Percentiles rank a stretch among this genome's conserved stretches.
These are phyloP conservation scores for Caenorhabditis imperialis DNA, from an alignment of 2,888 invertebrate species.

Conservation along the genomic window DNA sequence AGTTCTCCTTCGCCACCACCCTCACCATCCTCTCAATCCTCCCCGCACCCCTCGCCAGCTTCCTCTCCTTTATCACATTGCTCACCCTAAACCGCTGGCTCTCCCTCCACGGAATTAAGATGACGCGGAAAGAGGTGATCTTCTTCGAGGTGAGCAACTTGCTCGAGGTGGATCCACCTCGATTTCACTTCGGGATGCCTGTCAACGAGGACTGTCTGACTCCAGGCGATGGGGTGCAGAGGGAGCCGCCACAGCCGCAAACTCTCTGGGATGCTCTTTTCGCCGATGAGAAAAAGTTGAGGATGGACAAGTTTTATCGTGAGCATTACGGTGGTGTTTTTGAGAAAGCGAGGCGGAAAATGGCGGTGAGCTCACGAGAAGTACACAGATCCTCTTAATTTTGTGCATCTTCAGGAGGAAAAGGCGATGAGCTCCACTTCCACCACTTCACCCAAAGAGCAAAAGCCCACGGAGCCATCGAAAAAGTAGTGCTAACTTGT, in stretches of 20 bases:
- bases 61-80: slow-evolving; percentile 10
- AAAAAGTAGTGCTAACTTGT: too few relatives aligned
- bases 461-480: too few relatives aligned
- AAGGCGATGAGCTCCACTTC: neutral
- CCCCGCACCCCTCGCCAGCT: slow-evolving; percentile 1
- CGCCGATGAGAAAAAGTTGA: slow-evolving; percentile 33
- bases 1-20: slow-evolving; percentile 14
- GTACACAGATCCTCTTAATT: neutral
- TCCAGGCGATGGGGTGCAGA: slow-evolving; percentile 38
- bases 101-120: slow-evolving; percentile 12
- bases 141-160: slow-evolving; percentile 42
- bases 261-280: slow-evolving; percentile 51
- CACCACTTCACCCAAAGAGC: too few relatives aligned
- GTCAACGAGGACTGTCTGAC: slow-evolving; percentile 42
- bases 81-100: slow-evolving; percentile 21
- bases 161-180: slow-evolving; percentile 40
- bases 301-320: slow-evolving; percentile 40
- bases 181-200: slow-evolving; percentile 25
- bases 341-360: slow-evolving; percentile 7
- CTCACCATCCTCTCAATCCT: neutral
- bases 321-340: slow-evolving; percentile 48
- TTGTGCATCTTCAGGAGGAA: slow-evolving; percentile 23
- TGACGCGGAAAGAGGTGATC: slow-evolving; percentile 43
- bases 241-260: slow-evolving; percentile 28
- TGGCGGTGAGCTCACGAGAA: slow-evolving; percentile 7